Evolutionary conservation across 2,113 vertebrate genomes (phyloP), one percentile per base, ranked within the genome.

Genomic region (Corvus cornix): DNA sequence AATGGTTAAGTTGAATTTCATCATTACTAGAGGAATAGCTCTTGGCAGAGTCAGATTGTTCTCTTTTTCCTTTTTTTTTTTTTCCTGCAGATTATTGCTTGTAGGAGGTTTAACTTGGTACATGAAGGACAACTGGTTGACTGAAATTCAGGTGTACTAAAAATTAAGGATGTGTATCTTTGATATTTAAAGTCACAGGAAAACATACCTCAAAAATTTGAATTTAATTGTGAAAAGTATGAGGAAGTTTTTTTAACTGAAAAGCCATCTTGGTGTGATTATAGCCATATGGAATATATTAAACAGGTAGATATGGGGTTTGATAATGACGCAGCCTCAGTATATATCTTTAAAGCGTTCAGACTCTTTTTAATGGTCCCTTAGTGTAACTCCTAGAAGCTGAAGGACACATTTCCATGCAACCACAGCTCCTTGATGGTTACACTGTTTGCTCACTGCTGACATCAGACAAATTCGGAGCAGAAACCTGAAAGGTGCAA

Each of bases 401-500:
- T 86, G 82, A 86, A 93, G 84, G 84, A 46, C 48, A 91, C 44
- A 81, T 83, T 88, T 77, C 64, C n/a, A 22, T 60, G 41, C 52
- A 75, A 52, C 35, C 72, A 52, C 67, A 80, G 55, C 31, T 91
- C 35, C 75, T 77, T 75, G 55, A 67, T 77, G 55, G 87, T 84
- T 92, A 77, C 72, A 49, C 18, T 75, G 64, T 56, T 95, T 4
- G 6, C 44, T 90, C 60, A 33, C 52, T 64, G 85, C 68, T 95
- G 79, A 70, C 87, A 86, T 86, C 48, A 90, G 90, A 90, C 1
- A 23, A 93, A 90, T 95, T 88, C 76, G 70, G 82, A 92, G 67
- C 51, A 94, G 92, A 72, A 91, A 84, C 35, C 63, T 83, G 68
- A 93, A 84, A 90, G 90, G 93, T 92, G 76, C 94, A 94, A 92